Evolutionary conservation across 2,888 invertebrate genomes (phyloP).

Genomic region (Hirtodrosophila histrioides): DNA sequence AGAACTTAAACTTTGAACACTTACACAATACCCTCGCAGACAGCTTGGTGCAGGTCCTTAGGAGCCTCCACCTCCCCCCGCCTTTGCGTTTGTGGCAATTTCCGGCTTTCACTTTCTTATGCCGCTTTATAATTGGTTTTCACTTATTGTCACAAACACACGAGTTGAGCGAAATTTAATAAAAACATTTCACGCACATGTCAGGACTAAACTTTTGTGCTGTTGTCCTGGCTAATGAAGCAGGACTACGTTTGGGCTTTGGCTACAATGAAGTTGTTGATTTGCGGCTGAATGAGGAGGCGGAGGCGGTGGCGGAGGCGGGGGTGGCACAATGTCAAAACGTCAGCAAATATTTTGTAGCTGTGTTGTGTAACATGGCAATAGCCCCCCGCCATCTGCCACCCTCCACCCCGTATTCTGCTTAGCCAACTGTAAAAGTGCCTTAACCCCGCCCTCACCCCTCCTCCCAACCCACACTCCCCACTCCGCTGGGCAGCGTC

Average conservation of each 20-base stretch:
- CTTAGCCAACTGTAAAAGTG: constrained; percentile 59
- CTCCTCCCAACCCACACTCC: neutral
- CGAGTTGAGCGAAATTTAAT: constrained; percentile 56
- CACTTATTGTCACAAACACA: constrained; percentile 55
- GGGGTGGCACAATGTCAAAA: constrained; percentile 38
- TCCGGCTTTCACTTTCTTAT: constrained; percentile 56
- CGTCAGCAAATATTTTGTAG: constrained; percentile 68
- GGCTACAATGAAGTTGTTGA: constrained; percentile 35
- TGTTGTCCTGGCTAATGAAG: constrained; percentile 34
- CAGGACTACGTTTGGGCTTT: constrained; percentile 13
- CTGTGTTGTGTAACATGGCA: constrained; percentile 50
- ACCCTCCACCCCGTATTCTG: neutral
- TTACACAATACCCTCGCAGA: no score
- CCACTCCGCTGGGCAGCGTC: constrained; percentile 31
- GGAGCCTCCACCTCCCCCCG: neutral
- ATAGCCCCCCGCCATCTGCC: no score
- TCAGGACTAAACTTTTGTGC: constrained; percentile 28
- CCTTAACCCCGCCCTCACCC: constrained; percentile 11
- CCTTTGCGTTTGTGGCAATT: constrained; percentile 39
- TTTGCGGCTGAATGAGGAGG: neutral
- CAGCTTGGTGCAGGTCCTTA: neutral
- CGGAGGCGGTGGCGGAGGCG: neutral
- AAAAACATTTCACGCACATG: constrained; percentile 50
- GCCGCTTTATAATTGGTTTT: constrained; percentile 63
- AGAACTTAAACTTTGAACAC: no score